Conservation (phyloP, 2,113 vertebrate species). For the Stegostoma tigrinum region DNA sequence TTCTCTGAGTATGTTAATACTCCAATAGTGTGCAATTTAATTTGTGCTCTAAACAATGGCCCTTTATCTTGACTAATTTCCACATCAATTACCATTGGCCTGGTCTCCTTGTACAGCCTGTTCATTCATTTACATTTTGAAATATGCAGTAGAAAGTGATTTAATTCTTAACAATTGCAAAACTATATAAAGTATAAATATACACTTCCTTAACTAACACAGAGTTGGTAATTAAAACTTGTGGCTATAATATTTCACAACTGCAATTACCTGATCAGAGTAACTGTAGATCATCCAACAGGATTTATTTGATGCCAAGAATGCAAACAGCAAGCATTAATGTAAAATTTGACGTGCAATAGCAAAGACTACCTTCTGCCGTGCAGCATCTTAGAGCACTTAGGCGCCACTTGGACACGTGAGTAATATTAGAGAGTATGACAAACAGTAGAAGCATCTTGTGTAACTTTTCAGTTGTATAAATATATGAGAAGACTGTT, state of each 20-base stretch:
- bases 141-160: not conserved
- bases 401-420: not conserved
- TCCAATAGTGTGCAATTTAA: not conserved
- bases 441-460: too few species aligned
- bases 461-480: not conserved
- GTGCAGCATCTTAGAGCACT: not conserved
- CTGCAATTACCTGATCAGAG: not conserved
- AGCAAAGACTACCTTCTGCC: not conserved
- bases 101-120: not conserved
- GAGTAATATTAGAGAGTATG: not conserved
- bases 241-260: not conserved
- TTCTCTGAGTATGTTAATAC: not conserved
- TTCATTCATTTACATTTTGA: not conserved
- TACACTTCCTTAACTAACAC: not conserved
- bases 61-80: constrained; percentile 13
- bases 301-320: not conserved
- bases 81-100: not conserved
- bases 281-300: not conserved
- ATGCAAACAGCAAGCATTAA: not conserved
- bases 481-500: not conserved
- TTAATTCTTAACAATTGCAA: not conserved
- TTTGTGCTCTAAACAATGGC: not conserved
- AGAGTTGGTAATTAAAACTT: not conserved
- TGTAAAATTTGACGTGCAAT: not conserved
- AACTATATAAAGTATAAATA: not conserved